Evolutionary conservation across 2,797 vertebrate species (phyloP).

Genomic region (Galago senegalensis): DNA sequence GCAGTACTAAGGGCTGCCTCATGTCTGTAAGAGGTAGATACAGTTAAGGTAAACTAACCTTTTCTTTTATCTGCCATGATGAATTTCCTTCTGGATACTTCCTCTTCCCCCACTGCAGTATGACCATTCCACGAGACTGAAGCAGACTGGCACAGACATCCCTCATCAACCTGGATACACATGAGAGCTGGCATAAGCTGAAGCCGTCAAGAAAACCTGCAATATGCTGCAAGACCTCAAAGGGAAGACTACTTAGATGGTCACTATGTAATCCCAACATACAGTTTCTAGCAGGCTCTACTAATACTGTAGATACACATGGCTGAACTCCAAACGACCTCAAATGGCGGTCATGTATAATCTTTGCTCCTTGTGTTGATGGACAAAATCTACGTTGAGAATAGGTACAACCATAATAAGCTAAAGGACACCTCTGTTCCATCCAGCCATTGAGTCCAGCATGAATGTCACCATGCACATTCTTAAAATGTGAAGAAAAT

Average conservation of each 20-base stretch:
- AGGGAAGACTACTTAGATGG: slow-evolving; percentile 96
- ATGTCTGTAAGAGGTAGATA: background rate
- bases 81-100: slow-evolving; percentile 92
- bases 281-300: slow-evolving; percentile 89
- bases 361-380: slow-evolving; percentile 96
- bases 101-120: slow-evolving; percentile 97
- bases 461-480: slow-evolving; percentile 99
- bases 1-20: slow-evolving; percentile 20
- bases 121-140: slow-evolving; percentile 98
- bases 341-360: slow-evolving; percentile 97
- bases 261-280: slow-evolving; percentile 91
- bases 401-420: slow-evolving; percentile 99
- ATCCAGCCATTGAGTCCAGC: slow-evolving; percentile 99
- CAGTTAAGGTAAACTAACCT: slow-evolving; percentile 90
- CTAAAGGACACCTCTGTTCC: slow-evolving; percentile 98
- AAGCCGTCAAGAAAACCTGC: slow-evolving; percentile 98
- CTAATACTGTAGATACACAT: slow-evolving; percentile 90
- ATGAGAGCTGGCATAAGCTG: slow-evolving; percentile 97
- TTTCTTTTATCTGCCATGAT: slow-evolving; percentile 98
- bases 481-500: slow-evolving; percentile 99
- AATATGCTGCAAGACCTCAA: slow-evolving; percentile 97
- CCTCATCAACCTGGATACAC: slow-evolving; percentile 97
- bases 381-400: slow-evolving; percentile 99
- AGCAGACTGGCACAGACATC: slow-evolving; percentile 97
- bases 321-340: slow-evolving; percentile 98